These are phyloP conservation scores for Rhyacichthys aspro DNA, from an alignment of 2,797 vertebrate species.

Conservation along the genomic window DNA sequence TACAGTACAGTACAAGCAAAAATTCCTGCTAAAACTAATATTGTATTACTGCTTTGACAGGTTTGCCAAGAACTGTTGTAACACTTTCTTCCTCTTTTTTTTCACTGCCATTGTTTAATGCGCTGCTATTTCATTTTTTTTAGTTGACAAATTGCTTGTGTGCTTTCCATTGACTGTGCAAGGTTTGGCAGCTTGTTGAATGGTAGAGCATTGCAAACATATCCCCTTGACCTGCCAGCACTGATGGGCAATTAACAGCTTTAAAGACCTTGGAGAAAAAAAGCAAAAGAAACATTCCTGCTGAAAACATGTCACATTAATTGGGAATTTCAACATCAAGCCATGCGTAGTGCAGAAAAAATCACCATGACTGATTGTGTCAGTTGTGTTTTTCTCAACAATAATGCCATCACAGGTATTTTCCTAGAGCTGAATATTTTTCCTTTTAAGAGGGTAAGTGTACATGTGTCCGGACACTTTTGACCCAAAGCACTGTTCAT, in stretches of 20 bases:
- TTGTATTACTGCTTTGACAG: conserved; percentile 17
- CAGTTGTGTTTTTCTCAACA: conserved; percentile 40
- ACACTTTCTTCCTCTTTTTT: conserved; percentile 15
- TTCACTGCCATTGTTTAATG: conserved; percentile 1
- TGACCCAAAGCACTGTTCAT: conserved; percentile 17
- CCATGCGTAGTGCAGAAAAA: conserved; percentile 28
- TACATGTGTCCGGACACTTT: conserved; percentile 2
- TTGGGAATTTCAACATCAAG: conserved; percentile 61
- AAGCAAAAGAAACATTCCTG: conserved; percentile 57
- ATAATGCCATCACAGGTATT: conserved; percentile 39
- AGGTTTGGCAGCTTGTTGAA: conserved; percentile 41
- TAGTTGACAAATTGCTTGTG: conserved; percentile 23
- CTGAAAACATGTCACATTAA: conserved; percentile 63
- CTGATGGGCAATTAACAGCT: conserved; percentile 58
- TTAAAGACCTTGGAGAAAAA: conserved; percentile 47
- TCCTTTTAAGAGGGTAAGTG: conserved; percentile 2
- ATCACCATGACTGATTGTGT: too few species aligned
- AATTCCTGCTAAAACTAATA: not conserved
- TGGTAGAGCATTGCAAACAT: conserved; percentile 25
- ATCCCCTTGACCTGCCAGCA: conserved; percentile 63
- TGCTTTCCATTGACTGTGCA: conserved; percentile 30
- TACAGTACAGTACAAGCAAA: not conserved
- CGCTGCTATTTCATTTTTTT: conserved; percentile 21
- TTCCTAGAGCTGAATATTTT: conserved; percentile 31
- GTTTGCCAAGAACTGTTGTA: conserved; percentile 9